phyloP scores from a whole-genome alignment of 30 jellyfish, hydroid and myxozoan genomes.

The Rhopilema esculentum region DNA sequence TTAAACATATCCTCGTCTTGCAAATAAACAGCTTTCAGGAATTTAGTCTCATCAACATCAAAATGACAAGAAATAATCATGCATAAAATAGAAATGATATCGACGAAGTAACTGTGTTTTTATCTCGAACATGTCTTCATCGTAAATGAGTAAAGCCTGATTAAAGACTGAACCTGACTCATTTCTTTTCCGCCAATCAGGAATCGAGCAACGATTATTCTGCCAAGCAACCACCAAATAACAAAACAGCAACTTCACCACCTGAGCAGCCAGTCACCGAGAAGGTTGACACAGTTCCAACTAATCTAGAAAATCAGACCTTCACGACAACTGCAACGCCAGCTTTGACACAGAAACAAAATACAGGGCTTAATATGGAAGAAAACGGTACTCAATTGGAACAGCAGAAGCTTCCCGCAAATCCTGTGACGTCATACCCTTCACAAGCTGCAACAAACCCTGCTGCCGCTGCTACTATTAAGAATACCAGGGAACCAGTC shows the following conservation, averaged over 20 bases:
- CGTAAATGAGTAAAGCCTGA: background rate
- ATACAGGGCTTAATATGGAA: background rate
- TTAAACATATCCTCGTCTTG: too few species aligned
- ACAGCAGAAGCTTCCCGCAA: background rate
- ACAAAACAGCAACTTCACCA: slow-evolving; percentile 37
- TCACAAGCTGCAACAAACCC: background rate
- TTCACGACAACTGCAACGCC: slow-evolving; percentile 31
- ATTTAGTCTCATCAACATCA: too few species aligned
- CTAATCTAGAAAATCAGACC: slow-evolving; percentile 37
- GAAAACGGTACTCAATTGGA: background rate
- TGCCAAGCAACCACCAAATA: slow-evolving; percentile 32
- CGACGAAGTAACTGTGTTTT: too few species aligned
- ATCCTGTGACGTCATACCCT: background rate
- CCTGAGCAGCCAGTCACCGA: slow-evolving; percentile 72
- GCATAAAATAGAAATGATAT: too few species aligned
- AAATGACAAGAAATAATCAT: too few species aligned
- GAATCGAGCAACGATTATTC: background rate
- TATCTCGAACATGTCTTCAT: too few species aligned
- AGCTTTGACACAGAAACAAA: background rate
- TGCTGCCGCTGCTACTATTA: background rate
- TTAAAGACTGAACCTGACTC: background rate
- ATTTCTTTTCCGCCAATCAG: background rate
- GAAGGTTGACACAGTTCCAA: slow-evolving; percentile 36
- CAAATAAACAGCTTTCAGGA: too few species aligned
- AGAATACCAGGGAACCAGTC: background rate